Base-by-base conservation (phyloP, 2,888 invertebrate genomes). In the Liodrosophila aerea region DNA sequence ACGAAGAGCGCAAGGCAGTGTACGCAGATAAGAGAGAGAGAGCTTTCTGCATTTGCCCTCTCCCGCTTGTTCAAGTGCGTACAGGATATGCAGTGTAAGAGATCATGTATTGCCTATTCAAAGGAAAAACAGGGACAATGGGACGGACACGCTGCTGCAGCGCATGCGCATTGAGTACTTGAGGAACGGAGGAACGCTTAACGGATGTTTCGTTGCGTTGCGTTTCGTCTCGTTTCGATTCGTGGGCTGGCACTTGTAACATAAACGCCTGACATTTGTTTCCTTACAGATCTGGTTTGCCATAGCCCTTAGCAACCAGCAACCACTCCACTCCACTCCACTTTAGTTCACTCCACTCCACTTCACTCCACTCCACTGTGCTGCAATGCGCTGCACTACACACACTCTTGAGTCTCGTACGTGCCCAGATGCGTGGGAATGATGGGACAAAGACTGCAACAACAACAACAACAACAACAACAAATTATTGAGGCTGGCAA, bases 351-450 rank as follows among this genome's bases (percentile, higher is more conserved):
- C 18, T 31, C 12, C 64, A 44, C 53, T 52, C 41, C 45, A 18
- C 16, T 31, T 2, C 41, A 51, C 33, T 15, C 9, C 15, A 50
- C 31, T 31, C 12, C 18, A 12, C n/a, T 34, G 12, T 18, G 8
- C 13, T 7, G 22, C 51, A 22, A 22, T 13, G 12, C 36, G 12
- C 15, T 9, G 13, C 15, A 36, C 36, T 36, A 12, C 47, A 52
- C 29, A 37, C 49, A 18, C 76, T 66, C 80, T 82, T 75, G 69
- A 78, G 71, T 54, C 58, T 57, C 85, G 87, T 86, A 81, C 81
- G 81, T 81, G 81, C 87, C 84, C 81, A 86, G 84, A 86, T 85
- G 87, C 81, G 81, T 81, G 81, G 81, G 81, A 86, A 81, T 81
- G 81, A 77, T 74, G 66, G 73, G 62, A 80, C 84, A 73, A 41